These are phyloP conservation scores for Timema cristinae DNA, from an alignment of 2,888 invertebrate genomes.

Conservation along the genomic window DNA sequence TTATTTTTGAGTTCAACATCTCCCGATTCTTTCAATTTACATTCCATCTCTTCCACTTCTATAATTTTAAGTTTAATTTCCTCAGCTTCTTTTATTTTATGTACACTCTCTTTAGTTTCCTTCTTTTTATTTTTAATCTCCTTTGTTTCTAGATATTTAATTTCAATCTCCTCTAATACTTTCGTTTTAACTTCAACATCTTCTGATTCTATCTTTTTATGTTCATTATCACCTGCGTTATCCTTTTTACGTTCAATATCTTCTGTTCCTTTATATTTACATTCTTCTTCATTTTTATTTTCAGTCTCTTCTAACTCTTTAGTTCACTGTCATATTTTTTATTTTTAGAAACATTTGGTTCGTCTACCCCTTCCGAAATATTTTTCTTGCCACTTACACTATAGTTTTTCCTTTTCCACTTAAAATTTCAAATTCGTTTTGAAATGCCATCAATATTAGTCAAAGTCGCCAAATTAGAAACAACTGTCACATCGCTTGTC, in stretches of 20 bases:
- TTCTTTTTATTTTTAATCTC: neutral
- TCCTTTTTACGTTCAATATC: neutral
- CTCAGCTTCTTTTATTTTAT: neutral
- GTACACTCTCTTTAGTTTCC: neutral
- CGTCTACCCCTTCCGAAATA: neutral
- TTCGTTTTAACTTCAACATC: neutral
- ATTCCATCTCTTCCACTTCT: neutral
- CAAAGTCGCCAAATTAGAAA: slow-evolving; percentile 27
- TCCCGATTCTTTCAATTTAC: neutral
- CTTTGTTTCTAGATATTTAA: slow-evolving; percentile 16
- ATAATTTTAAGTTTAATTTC: neutral
- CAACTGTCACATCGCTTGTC: slow-evolving; percentile 37
- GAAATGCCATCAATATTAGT: slow-evolving; percentile 22
- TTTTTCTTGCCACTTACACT: neutral
- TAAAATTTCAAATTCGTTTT: slow-evolving; percentile 20
- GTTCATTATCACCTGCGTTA: neutral
- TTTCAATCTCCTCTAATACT: neutral
- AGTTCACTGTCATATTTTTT: too few species aligned
- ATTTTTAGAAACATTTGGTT: too few species aligned
- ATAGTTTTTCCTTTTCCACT: slow-evolving; percentile 12
- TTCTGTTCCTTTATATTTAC: slow-evolving; percentile 4
- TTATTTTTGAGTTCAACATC: slow-evolving; percentile 4
- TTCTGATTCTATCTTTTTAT: slow-evolving; percentile 6
- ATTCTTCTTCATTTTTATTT: neutral
- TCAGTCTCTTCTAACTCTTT: neutral